Evolutionary conservation across 1,140 invertebrate genomes (phyloP), one percentile per base, ranked within the genome.

Genomic region (Caerostris extrusa): DNA sequence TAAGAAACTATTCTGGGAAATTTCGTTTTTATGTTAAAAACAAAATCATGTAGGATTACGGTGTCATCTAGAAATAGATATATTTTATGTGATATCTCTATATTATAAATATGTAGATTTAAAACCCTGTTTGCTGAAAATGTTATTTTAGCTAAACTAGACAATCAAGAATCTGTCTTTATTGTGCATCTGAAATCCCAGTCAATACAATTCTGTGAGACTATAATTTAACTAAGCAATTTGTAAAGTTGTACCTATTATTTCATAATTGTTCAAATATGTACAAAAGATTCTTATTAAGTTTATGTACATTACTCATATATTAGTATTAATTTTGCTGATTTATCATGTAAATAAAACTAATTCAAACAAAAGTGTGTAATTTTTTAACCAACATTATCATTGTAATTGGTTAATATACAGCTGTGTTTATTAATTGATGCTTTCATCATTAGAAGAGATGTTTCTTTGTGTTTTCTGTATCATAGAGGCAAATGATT

Each of bases 141-240:
- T 67, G n/a, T 14, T 77, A 71, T 71, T 71, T 8, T 10, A 71
- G 19, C 34, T 77, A 53, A 77, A 77, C 71, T 77, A 77, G 71
- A 77, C 71, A 77, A 53, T 77, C 71, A 64, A 64, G 61, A 64
- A 64, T 64, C 17, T 64, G 61, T 64, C 17, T 64, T 64, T 5
- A 5, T 64, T 64, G 5, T 64, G 61, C 12, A 64, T 14, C 61
- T 64, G 61, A 64, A 64, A 17, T 5, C 17, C 61, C 8, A 17
- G 61, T 64, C 34, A 34, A 34, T 34, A 34, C 34, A 34, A 34
- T 34, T 34, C 34, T 34, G 34, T 34, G 34, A 34, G 34, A 34
- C 34, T 2, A 34, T 34, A 34, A n/a, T 17, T 14, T 14, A 64
- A 3, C 61, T 67, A 12, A 17, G 61, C 17, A 14, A 67, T 5